Conservation (phyloP, 1,140 invertebrate genomes). For the Oppia nitens region DNA sequence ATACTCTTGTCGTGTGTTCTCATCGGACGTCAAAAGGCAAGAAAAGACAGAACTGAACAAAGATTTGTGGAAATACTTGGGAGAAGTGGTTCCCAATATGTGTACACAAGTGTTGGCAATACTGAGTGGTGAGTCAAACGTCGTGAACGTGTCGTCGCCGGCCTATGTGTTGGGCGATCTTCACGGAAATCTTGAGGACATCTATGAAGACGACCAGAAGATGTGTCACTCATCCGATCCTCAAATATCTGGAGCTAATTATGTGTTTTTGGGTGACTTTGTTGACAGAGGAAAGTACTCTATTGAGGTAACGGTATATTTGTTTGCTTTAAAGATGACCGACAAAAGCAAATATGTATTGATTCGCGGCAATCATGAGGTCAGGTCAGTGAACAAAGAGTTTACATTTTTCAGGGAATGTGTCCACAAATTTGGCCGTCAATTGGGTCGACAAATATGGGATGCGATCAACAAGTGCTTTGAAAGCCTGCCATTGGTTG, state of each 20-base stretch:
- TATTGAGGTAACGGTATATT: conserved; percentile 35
- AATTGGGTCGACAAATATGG: conserved; percentile 42
- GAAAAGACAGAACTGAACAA: not conserved
- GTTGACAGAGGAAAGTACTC: conserved; percentile 43
- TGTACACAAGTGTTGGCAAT: not conserved
- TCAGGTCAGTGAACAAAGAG: conserved; percentile 44
- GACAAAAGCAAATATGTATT: conserved; percentile 40
- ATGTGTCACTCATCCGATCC: conserved; percentile 41
- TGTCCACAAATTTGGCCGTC: conserved; percentile 44
- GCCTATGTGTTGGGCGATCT: conserved; percentile 30
- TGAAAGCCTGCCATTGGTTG: conserved; percentile 50
- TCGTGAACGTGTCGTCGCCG: conserved; percentile 2
- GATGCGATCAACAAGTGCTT: conserved; percentile 49
- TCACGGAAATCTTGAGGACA: conserved; percentile 41
- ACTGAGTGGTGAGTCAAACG: not conserved
- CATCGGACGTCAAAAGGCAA: not conserved
- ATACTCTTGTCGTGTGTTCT: not conserved
- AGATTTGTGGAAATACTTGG: not conserved
- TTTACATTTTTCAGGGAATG: conserved; percentile 51
- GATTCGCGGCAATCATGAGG: conserved; percentile 46
- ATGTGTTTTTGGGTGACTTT: conserved; percentile 48
- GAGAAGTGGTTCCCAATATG: not conserved
- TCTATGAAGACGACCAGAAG: conserved; percentile 40
- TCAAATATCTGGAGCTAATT: conserved; percentile 37
- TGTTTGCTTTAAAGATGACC: conserved; percentile 44